Percentiles rank a stretch among this genome's conserved stretches.
These are phyloP conservation scores for Beris chalybata DNA, from an alignment of 2,888 invertebrate genomes.

Conservation along the genomic window DNA sequence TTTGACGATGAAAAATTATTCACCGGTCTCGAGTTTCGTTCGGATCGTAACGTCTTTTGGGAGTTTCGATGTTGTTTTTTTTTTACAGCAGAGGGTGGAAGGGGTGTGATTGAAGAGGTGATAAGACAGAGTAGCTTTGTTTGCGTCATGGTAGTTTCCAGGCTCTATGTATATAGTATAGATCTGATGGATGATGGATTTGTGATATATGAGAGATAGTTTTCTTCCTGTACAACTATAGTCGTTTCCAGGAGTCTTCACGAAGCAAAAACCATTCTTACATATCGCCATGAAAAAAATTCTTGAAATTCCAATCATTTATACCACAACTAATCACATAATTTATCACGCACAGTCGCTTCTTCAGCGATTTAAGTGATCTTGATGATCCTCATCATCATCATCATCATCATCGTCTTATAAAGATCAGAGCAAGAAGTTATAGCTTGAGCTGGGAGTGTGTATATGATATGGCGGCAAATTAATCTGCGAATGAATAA, in stretches of 20 bases:
- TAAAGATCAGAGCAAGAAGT: no score
- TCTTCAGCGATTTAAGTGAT: no score
- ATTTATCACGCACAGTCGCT: constrained; percentile 9
- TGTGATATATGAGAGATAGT: constrained; percentile 1
- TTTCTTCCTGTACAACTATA: no score
- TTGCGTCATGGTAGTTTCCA: constrained; percentile 11
- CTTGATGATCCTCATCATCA: no score
- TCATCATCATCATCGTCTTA: no score
- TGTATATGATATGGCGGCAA: no score
- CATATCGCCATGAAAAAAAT: background rate
- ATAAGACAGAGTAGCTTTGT: background rate
- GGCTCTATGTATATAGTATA: no score
- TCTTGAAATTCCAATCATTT: background rate
- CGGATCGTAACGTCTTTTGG: constrained; percentile 26
- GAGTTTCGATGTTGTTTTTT: background rate
- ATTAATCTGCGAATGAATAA: no score
- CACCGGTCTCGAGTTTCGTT: constrained; percentile 36
- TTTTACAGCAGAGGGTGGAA: background rate
- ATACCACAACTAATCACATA: constrained; percentile 1
- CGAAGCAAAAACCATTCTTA: no score
- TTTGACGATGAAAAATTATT: constrained; percentile 41
- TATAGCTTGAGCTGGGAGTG: no score
- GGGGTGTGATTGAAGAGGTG: constrained; percentile 15
- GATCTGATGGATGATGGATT: constrained; percentile 19
- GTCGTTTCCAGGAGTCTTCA: no score